Evolutionary conservation across 2,113 vertebrate genomes (phyloP).

Genomic region (Lepisosteus osseus): DNA sequence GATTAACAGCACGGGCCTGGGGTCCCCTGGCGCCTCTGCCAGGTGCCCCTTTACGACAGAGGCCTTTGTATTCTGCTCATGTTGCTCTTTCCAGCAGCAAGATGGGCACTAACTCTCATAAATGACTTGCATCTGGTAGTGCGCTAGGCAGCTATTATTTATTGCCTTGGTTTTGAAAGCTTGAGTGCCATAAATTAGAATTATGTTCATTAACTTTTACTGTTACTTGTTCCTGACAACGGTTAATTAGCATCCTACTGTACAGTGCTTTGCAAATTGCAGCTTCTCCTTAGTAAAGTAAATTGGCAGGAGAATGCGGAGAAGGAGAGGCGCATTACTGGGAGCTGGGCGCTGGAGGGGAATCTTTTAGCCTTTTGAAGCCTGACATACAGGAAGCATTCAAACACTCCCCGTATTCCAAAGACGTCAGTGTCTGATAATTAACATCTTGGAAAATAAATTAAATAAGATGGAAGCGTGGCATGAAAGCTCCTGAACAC

Average conservation of each 20-base stretch:
- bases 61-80: slow-evolving; percentile 46
- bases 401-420: not conserved
- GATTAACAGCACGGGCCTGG: not conserved
- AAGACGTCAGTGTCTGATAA: not conserved
- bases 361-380: not conserved
- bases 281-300: slow-evolving; percentile 7
- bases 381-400: slow-evolving; percentile 3
- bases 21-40: not conserved
- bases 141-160: slow-evolving; percentile 1
- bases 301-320: not conserved
- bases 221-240: slow-evolving; percentile 36
- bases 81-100: slow-evolving; percentile 27
- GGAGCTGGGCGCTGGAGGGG: not conserved
- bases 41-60: slow-evolving; percentile 37
- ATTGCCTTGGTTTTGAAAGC: slow-evolving; percentile 18
- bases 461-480: too few relatives aligned
- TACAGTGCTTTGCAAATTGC: slow-evolving; percentile 3
- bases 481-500: too few relatives aligned
- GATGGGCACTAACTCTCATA: slow-evolving; percentile 12
- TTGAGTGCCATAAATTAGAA: slow-evolving; percentile 41
- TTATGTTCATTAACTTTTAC: slow-evolving; percentile 46
- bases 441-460: too few relatives aligned
- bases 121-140: slow-evolving; percentile 6
- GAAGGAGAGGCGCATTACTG: not conserved
- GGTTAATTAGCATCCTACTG: slow-evolving; percentile 36